Evolutionary conservation across 2,797 vertebrate genomes (phyloP).

Genomic region (Bryconaethiops microstoma): DNA sequence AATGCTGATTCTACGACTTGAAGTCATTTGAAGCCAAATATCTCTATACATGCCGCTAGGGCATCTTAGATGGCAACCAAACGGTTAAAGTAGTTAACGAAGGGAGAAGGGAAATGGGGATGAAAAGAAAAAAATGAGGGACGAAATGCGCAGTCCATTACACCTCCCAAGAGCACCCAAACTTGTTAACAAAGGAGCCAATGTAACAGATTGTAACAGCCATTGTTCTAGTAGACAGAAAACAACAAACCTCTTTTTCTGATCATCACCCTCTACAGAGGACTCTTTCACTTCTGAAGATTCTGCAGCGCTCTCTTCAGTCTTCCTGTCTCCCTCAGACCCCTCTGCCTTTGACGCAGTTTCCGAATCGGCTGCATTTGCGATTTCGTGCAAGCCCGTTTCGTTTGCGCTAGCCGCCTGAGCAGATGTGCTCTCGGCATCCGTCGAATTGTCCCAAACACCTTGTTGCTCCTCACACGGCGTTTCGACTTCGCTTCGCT

Average conservation of each 20-base stretch:
- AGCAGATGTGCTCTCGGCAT: conserved; percentile 82
- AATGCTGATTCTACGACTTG: conserved; percentile 32
- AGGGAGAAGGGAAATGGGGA: conserved; percentile 68
- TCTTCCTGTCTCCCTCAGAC: conserved; percentile 86
- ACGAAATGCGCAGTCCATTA: conserved; percentile 81
- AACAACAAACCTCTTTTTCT: conserved; percentile 99
- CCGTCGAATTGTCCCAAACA: conserved; percentile 73
- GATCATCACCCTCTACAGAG: conserved; percentile 99
- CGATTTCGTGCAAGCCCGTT: conserved; percentile 77
- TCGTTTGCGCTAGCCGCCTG: conserved; percentile 85
- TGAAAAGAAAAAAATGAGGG: conserved; percentile 70
- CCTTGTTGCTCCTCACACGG: conserved; percentile 62
- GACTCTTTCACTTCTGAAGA: conserved; percentile 93
- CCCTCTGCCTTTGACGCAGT: conserved; percentile 83
- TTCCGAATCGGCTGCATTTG: conserved; percentile 83
- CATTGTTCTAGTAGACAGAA: conserved; percentile 98
- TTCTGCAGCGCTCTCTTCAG: conserved; percentile 88
- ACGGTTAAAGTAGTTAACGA: conserved; percentile 67
- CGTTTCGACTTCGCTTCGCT: conserved; percentile 78
- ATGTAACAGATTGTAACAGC: conserved; percentile 89
- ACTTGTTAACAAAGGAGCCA: conserved; percentile 84
- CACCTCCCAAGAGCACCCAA: conserved; percentile 80
- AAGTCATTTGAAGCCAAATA: conserved; percentile 24
- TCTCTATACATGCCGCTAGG: conserved; percentile 52
- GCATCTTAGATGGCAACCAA: conserved; percentile 56